Conservation (phyloP, 2,888 invertebrate genomes). For the Rhorus exstirpatorius region DNA sequence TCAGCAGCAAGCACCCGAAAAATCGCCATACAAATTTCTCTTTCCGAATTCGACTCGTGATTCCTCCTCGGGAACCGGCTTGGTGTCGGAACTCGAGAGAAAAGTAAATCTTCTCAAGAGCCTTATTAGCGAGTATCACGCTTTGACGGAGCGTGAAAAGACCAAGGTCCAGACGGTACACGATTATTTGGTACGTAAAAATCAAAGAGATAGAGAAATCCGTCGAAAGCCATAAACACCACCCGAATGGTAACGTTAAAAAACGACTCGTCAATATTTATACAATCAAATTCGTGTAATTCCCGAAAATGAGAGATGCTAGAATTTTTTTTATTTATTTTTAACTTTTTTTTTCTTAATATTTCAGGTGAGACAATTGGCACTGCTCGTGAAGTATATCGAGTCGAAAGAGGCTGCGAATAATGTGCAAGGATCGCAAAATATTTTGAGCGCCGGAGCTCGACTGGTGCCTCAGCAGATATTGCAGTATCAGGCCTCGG, state of each 20-base stretch:
- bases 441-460: constrained; percentile 2
- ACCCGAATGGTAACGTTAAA: too few relatives aligned
- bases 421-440: constrained; percentile 29
- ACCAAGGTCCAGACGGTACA: constrained; percentile 78
- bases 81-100: constrained; percentile 73
- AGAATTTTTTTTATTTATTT: too few relatives aligned
- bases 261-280: too few relatives aligned
- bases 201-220: neutral
- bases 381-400: constrained; percentile 74
- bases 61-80: neutral
- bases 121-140: constrained; percentile 78
- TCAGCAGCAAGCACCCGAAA: constrained; percentile 25
- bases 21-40: constrained; percentile 70
- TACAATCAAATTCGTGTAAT: too few relatives aligned
- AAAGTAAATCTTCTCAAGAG: constrained; percentile 75
- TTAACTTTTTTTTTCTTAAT: too few relatives aligned
- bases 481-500: constrained; percentile 64
- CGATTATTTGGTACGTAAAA: constrained; percentile 78
- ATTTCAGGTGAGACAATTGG: constrained; percentile 73
- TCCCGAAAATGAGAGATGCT: too few relatives aligned
- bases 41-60: constrained; percentile 60
- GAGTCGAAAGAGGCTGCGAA: constrained; percentile 70
- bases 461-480: constrained; percentile 40
- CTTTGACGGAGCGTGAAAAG: constrained; percentile 76
- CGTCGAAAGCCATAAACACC: too few relatives aligned